Evolutionary conservation across 2,888 invertebrate genomes (phyloP).

Genomic region (Microplitis deprimator): DNA sequence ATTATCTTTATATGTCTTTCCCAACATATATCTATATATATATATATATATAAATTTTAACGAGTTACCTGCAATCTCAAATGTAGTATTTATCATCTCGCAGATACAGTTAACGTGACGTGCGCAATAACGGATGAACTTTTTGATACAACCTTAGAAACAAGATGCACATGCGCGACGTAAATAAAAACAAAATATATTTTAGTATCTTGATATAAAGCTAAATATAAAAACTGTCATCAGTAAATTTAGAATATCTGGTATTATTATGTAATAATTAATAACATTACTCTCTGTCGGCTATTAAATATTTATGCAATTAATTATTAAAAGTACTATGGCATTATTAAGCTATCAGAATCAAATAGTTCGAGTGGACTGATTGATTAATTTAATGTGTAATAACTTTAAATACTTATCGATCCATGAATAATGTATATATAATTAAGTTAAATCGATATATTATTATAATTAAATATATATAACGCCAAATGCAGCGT

Average conservation of each 20-base stretch:
- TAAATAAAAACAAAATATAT: too few species aligned
- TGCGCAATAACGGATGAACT: slow-evolving; percentile 18
- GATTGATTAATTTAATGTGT: too few species aligned
- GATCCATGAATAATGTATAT: background rate
- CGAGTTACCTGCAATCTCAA: slow-evolving; percentile 53
- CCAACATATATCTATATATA: slow-evolving; percentile 3
- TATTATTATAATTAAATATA: slow-evolving; percentile 26
- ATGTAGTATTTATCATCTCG: slow-evolving; percentile 57
- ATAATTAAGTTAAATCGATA: background rate
- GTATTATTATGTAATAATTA: too few species aligned
- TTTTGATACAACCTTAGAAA: slow-evolving; percentile 12
- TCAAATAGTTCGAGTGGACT: too few species aligned
- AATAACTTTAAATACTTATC: slow-evolving; percentile 19
- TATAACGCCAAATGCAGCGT: slow-evolving; percentile 19
- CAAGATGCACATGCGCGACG: slow-evolving; percentile 2
- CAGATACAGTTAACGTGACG: slow-evolving; percentile 39
- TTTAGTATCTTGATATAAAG: too few species aligned
- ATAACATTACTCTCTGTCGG: too few species aligned
- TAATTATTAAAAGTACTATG: too few species aligned
- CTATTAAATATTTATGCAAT: too few species aligned
- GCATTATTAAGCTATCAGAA: too few species aligned
- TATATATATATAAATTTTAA: background rate
- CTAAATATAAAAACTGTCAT: too few species aligned
- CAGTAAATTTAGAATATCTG: too few species aligned
- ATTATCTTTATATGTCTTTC: slow-evolving; percentile 55